phyloP scores from a whole-genome alignment of 2,113 vertebrate genomes.

The Bufo gargarizans region DNA sequence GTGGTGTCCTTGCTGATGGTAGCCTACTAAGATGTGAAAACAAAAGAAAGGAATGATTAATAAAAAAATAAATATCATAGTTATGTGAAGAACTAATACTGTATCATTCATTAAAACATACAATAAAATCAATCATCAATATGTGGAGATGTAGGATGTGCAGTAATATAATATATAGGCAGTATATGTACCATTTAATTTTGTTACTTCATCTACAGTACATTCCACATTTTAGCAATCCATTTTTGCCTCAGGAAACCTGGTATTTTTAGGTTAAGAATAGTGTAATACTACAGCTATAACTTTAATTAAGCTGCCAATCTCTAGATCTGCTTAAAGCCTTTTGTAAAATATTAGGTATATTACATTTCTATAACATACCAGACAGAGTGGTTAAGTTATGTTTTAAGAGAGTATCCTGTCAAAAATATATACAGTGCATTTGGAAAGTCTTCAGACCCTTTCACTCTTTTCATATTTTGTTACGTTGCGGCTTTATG shows the following conservation, averaged over 20 bases:
- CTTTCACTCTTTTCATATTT: no score
- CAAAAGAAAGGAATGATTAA: no score
- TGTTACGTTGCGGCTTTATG: no score
- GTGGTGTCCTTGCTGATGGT: no score
- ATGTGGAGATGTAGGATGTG: no score
- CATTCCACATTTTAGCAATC: background rate
- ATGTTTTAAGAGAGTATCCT: background rate
- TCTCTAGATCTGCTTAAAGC: conserved; percentile 17
- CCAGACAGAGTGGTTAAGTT: background rate
- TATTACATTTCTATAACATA: conserved; percentile 28
- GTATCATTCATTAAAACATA: no score
- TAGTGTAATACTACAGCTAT: conserved; percentile 10
- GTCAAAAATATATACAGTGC: background rate
- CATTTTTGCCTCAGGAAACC: background rate
- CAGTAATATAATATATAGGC: no score
- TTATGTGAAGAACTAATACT: no score
- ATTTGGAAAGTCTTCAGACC: background rate
- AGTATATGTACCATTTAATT: background rate
- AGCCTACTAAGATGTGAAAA: no score
- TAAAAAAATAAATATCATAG: no score
- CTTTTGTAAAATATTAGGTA: conserved; percentile 21
- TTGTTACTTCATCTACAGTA: background rate
- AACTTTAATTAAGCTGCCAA: conserved; percentile 43
- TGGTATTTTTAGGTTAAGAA: background rate
- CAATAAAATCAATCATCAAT: no score